A percentile compares a stretch with the other conserved stretches of the same genome.
Conservation (phyloP, 1,140 invertebrate genomes). For the Camponotus vicinus region DNA sequence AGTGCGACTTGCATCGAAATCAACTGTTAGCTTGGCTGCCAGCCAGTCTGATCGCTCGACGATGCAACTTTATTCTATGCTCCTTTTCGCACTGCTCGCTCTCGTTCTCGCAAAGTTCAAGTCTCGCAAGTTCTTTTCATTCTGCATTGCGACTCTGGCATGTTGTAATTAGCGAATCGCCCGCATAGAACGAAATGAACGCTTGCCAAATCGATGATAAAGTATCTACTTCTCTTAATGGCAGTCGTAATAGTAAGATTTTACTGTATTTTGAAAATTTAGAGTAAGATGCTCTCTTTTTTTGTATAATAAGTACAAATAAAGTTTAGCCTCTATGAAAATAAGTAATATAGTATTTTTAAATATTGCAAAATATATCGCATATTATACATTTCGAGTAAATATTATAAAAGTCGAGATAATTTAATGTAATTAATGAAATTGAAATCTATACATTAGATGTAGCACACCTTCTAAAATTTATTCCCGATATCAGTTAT, state of each 20-base stretch:
- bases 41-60: constrained; percentile 61
- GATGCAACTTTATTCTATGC: constrained; percentile 43
- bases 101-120: constrained; percentile 32
- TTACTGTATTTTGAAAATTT: background rate
- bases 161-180: constrained; percentile 58
- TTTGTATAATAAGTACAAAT: background rate
- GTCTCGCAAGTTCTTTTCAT: constrained; percentile 1
- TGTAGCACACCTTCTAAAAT: background rate
- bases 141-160: constrained; percentile 4
- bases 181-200: constrained; percentile 26
- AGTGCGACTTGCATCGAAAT: constrained; percentile 64
- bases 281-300: background rate
- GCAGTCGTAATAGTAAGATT: constrained; percentile 44
- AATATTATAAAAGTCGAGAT: background rate
- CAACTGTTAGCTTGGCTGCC: constrained; percentile 62
- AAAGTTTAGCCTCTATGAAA: background rate
- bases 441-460: background rate
- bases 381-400: background rate
- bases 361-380: background rate
- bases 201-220: constrained; percentile 56
- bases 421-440: background rate
- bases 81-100: background rate
- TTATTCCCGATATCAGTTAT: background rate
- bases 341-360: background rate
- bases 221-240: constrained; percentile 49